Base-by-base conservation (phyloP, 2,113 vertebrate species). In the Lophura nycthemera region DNA sequence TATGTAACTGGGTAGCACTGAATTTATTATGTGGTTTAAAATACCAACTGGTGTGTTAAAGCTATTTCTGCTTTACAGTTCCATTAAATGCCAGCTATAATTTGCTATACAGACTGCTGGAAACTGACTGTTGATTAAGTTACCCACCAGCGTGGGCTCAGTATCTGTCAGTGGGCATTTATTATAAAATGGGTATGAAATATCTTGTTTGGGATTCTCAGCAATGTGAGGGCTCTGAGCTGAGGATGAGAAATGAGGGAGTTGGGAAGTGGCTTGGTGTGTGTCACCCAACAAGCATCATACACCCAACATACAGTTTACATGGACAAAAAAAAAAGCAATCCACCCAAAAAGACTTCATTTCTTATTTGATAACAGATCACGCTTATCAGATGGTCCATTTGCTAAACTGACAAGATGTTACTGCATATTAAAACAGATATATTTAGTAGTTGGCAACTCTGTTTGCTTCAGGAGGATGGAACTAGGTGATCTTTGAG, bases 11-110 rank as follows among this genome's bases (percentile, higher is more conserved):
- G 86, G 93, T 50, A 92, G 89, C 95, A 78, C 72, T 72, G 87
- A 86, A 95, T 97, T 97, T 97, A 96, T 89, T 83, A 94, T 52
- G 95, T 86, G 89, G 43, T 94, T 96, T 94, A 95, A 97, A 98
- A 97, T 95, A 97, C 87, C 72, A 89, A 81, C 89, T 42, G 83
- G 65, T 91, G 87, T 92, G 90, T 90, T 93, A 90, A 94, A 96
- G 93, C 91, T 96, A 75, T 96, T 96, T 90, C 90, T 96, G 82
- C 90, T 76, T 66, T 85, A 92, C 75, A 85, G 88, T 97, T 97
- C 85, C 75, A 70, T 90, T 96, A 97, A 97, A 96, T 93, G 94
- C 96, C 96, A 97, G 20, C 94, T 95, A 47, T 60, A 94, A 95
- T 96, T 95, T 96, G 96, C 92, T 91, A 43, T 50, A 91, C 88